These are phyloP conservation scores for Umimayanthus kanabou DNA, from an alignment of 92 coral and sea anemone genomes.

Conservation along the genomic window DNA sequence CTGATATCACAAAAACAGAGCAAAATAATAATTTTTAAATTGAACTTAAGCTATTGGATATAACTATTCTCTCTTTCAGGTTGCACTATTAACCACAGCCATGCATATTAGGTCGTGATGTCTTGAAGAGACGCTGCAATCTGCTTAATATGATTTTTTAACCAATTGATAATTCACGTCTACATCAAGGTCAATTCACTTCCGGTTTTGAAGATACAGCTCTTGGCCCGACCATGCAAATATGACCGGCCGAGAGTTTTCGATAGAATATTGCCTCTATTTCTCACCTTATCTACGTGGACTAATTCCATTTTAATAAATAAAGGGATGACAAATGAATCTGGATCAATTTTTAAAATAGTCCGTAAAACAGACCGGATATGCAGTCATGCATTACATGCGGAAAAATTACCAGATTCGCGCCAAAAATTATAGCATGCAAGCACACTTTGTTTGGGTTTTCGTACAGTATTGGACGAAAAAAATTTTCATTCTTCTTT, in stretches of 20 bases:
- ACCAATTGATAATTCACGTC: background rate
- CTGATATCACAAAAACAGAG: background rate
- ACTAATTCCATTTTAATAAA: background rate
- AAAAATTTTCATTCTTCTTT: background rate
- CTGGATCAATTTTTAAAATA: background rate
- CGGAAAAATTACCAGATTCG: slow-evolving; percentile 34
- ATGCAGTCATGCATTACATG: slow-evolving; percentile 5
- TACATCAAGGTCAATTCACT: background rate
- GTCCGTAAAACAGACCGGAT: background rate
- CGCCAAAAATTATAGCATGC: slow-evolving; percentile 37
- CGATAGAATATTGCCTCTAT: background rate
- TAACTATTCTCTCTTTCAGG: background rate
- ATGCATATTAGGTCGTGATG: background rate
- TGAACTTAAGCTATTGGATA: no score
- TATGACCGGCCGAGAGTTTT: background rate
- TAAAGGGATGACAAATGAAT: background rate
- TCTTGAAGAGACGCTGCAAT: background rate
- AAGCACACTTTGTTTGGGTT: background rate
- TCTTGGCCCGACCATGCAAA: slow-evolving; percentile 17
- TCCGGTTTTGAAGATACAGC: slow-evolving; percentile 34
- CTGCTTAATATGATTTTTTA: no score
- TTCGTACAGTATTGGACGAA: background rate
- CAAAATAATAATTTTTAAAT: no score
- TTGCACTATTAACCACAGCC: no score
- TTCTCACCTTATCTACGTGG: background rate